phyloP scores from a whole-genome alignment of 1,140 invertebrate genomes.

The Zaprionus vittiger region DNA sequence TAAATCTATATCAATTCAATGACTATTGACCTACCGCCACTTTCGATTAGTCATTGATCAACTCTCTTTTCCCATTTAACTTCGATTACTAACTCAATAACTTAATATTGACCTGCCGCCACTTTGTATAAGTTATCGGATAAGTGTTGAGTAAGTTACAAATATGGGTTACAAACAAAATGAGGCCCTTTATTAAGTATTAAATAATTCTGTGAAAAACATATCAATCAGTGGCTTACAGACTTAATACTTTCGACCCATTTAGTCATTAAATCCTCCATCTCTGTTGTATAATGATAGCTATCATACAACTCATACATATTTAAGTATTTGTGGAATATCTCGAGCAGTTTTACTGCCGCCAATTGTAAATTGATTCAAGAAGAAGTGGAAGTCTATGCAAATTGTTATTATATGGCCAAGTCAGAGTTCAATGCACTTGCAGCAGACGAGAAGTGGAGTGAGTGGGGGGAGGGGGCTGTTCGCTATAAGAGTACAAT shows the following conservation, averaged over 20 bases:
- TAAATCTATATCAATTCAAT: too few relatives aligned
- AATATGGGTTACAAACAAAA: too few relatives aligned
- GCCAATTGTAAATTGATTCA: neutral
- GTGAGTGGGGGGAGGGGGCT: neutral
- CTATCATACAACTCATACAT: neutral
- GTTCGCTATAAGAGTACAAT: neutral
- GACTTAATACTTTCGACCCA: neutral
- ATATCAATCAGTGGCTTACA: too few relatives aligned
- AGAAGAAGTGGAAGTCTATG: slow-evolving; percentile 9
- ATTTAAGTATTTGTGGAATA: neutral
- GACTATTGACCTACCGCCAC: too few relatives aligned
- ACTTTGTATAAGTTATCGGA: too few relatives aligned
- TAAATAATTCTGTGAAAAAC: too few relatives aligned
- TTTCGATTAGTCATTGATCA: too few relatives aligned
- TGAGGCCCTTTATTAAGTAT: too few relatives aligned
- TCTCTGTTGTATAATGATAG: neutral
- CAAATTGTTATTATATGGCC: slow-evolving; percentile 30
- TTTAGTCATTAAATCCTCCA: neutral
- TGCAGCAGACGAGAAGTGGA: neutral
- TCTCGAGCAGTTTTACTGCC: neutral
- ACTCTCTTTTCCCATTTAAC: too few relatives aligned
- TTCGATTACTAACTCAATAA: too few relatives aligned
- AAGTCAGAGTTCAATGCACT: slow-evolving; percentile 37
- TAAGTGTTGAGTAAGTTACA: too few relatives aligned
- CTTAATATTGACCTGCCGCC: too few relatives aligned